These are phyloP conservation scores for Limnothrissa miodon DNA, from an alignment of 2,113 vertebrate species.

Conservation along the genomic window DNA sequence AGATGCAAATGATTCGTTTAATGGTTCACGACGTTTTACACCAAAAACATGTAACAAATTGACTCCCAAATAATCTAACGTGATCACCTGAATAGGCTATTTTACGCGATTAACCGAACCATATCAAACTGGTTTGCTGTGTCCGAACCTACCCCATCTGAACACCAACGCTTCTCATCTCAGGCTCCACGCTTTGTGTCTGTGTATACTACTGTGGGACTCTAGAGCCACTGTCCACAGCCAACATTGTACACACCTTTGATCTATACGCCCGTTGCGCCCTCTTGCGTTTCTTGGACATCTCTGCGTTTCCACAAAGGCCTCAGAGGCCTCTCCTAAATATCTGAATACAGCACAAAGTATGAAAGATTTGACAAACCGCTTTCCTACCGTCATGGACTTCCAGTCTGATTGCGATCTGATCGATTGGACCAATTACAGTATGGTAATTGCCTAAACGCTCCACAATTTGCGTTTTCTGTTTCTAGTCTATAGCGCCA, in stretches of 20 bases:
- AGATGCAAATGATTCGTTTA: background rate
- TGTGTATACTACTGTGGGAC: background rate
- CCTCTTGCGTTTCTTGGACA: background rate
- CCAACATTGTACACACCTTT: background rate
- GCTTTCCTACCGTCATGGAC: conserved; percentile 2
- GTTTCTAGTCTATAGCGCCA: background rate
- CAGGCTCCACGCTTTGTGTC: conserved; percentile 3
- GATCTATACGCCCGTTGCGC: background rate
- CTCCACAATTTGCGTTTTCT: background rate
- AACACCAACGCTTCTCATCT: background rate
- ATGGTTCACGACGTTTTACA: background rate
- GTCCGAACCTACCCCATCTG: background rate
- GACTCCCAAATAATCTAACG: background rate
- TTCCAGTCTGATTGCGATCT: background rate
- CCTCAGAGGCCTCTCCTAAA: background rate
- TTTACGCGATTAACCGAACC: background rate
- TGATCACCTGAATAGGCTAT: background rate
- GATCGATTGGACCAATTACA: conserved; percentile 3
- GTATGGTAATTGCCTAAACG: background rate
- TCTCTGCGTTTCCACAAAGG: background rate
- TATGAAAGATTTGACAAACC: background rate
- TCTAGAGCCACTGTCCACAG: background rate
- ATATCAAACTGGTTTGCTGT: background rate
- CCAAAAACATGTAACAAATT: background rate
- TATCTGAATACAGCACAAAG: background rate